phyloP scores from a whole-genome alignment of 2,113 vertebrate genomes.

The Anthoscopus minutus region DNA sequence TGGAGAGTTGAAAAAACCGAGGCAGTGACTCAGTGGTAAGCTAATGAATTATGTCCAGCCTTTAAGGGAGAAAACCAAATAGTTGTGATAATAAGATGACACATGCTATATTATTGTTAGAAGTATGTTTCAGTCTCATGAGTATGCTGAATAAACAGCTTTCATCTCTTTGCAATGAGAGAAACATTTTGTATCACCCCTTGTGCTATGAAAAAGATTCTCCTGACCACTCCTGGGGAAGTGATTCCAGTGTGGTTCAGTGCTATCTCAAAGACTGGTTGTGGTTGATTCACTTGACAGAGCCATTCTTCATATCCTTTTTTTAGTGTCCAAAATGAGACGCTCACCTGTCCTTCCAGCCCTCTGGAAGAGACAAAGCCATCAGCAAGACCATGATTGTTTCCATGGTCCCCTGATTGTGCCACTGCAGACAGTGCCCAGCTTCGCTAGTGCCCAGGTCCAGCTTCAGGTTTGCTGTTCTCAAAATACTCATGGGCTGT shows the following conservation, averaged over 20 bases:
- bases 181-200: neutral
- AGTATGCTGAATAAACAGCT: neutral
- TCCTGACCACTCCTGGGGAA: neutral
- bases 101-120: neutral
- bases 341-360: neutral
- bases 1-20: neutral
- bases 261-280: neutral
- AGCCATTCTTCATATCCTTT: neutral
- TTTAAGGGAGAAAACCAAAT: conserved; percentile 31
- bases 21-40: neutral
- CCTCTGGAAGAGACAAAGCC: neutral
- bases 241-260: neutral
- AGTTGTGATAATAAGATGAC: neutral
- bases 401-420: neutral
- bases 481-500: neutral
- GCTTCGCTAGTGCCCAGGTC: neutral
- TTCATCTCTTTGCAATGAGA: neutral
- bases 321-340: neutral
- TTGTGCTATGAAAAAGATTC: neutral
- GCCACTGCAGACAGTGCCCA: neutral
- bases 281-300: neutral
- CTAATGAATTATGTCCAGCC: neutral
- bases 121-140: neutral
- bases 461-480: neutral
- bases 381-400: neutral